Base-by-base conservation (phyloP, 2,797 vertebrate species). In the Falco novaeseelandiae region DNA sequence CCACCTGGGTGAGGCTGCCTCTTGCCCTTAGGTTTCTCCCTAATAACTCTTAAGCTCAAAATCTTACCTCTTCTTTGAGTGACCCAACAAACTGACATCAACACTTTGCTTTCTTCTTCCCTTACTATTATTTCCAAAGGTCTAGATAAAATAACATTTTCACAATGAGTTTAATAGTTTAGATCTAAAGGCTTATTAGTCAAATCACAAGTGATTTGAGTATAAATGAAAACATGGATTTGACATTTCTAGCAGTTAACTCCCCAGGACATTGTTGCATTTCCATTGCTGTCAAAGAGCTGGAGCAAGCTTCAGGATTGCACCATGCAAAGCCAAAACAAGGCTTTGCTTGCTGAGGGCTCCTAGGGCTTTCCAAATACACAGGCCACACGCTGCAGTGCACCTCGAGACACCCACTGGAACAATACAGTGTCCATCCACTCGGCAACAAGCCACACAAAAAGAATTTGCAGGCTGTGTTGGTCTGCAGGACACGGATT, bases 321-420 rank as follows among this genome's bases (percentile, higher is more conserved):
- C 26, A 84, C 16, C 36, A 49, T 0, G 14, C 34, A 63, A 48
- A 77, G 40, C 40, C 40, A 14, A 40, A 40, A 40, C 40, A 40
- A 40, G 40, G 40, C 40, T 40, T 40, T 14, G 40, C 40, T 40
- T 78, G 61, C 51, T 62, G 34, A 55, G 59, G 67, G 36, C 32
- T 74, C 29, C 38, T 1, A 4, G 8, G 27, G 17, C 12, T 62
- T 29, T 36, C 84, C 57, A 51, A 46, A 58, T 1, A 20, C 32
- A 10, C 0, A 0, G 51, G 14, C 18, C 4, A 5, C 25, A 6
- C 1, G 10, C 54, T 63, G 46, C 27, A 30, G 38, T 0, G 1
- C 23, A 51, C 40, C 66, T 59, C 29, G 25, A 27, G 27, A 83
- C 32, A 65, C 6, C 13, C 23, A 11, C 0, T 0, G 19, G 30